Percentiles rank a stretch among this genome's conserved stretches.
These are phyloP conservation scores for Lagopus leucura DNA, from an alignment of 2,113 vertebrate genomes.

Conservation along the genomic window DNA sequence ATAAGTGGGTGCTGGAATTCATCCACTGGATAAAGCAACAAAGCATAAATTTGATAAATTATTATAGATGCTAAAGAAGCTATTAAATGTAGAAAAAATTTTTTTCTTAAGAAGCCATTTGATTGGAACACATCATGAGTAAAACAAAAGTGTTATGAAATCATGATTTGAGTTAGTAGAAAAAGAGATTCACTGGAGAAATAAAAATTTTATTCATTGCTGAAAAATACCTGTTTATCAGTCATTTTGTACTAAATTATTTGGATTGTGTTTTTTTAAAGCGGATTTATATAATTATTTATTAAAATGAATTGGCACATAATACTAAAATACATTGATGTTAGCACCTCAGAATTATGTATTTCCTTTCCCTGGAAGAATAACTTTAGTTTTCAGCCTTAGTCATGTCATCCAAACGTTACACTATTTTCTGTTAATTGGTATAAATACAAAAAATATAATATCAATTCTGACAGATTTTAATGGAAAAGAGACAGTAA, in stretches of 20 bases:
- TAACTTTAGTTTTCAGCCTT: conserved; percentile 55
- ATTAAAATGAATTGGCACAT: neutral
- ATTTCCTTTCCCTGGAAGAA: neutral
- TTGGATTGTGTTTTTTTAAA: neutral
- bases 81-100: neutral
- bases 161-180: neutral
- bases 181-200: neutral
- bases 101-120: neutral
- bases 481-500: conserved; percentile 66
- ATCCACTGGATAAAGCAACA: neutral
- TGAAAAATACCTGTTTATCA: neutral
- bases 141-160: neutral
- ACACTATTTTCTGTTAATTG: conserved; percentile 58
- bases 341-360: neutral
- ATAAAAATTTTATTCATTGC: neutral
- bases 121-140: neutral
- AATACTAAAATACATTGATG: neutral
- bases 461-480: conserved; percentile 73
- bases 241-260: neutral
- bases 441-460: conserved; percentile 67
- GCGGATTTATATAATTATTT: neutral
- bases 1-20: neutral
- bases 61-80: neutral
- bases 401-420: neutral
- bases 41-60: neutral